These are phyloP conservation scores for Myoxocephalus aenaeus DNA, from an alignment of 2,797 vertebrate genomes.

Conservation along the genomic window DNA sequence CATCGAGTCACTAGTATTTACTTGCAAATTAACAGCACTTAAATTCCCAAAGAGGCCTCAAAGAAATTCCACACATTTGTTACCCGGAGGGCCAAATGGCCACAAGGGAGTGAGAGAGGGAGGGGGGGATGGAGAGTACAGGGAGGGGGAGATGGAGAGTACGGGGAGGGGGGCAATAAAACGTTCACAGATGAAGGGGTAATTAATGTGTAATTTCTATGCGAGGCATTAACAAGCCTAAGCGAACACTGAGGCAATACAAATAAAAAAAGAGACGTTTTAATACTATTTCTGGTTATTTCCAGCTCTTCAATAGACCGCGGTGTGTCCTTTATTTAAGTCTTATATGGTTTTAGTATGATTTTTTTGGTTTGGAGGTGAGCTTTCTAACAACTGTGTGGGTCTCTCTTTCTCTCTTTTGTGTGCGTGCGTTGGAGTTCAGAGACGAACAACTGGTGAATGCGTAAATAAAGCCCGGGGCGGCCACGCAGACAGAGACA, in stretches of 20 bases:
- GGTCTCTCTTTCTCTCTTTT: not conserved
- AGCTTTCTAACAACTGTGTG: constrained; percentile 51
- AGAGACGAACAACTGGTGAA: constrained; percentile 31
- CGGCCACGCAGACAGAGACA: constrained; percentile 17
- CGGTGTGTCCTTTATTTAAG: constrained; percentile 34
- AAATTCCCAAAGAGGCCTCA: constrained; percentile 75
- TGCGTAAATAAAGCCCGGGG: constrained; percentile 37
- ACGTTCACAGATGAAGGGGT: constrained; percentile 56
- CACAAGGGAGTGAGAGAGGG: constrained; percentile 17
- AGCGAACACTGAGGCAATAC: constrained; percentile 34
- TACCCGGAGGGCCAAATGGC: constrained; percentile 73
- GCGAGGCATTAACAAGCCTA: constrained; percentile 55
- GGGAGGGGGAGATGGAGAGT: constrained; percentile 6
- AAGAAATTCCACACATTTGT: constrained; percentile 81
- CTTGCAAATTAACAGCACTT: constrained; percentile 79
- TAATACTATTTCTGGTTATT: constrained; percentile 23
- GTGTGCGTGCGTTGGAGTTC: not conserved
- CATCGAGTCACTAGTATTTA: constrained; percentile 73
- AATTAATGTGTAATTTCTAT: constrained; percentile 72
- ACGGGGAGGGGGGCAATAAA: constrained; percentile 50
- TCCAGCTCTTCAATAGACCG: constrained; percentile 27
- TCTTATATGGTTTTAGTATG: constrained; percentile 18
- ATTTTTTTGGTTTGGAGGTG: constrained; percentile 59
- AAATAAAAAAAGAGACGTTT: constrained; percentile 46
- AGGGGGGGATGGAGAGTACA: not conserved